These are phyloP conservation scores for Chalcosyrphus nemorum DNA, from an alignment of 2,888 invertebrate genomes.

Conservation along the genomic window DNA sequence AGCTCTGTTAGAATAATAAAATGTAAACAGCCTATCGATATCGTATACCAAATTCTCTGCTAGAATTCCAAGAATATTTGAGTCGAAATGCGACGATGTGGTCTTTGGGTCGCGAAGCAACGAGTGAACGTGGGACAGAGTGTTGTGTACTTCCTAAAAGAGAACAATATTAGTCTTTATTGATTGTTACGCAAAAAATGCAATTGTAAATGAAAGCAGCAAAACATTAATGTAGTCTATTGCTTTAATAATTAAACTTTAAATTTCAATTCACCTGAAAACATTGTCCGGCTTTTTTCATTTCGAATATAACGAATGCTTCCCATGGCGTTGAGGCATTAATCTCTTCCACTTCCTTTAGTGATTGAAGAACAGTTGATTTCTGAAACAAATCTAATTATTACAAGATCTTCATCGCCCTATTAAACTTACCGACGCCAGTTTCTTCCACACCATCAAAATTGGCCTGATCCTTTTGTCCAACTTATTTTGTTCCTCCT, in stretches of 20 bases:
- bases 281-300: constrained; percentile 77
- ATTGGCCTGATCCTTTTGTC: constrained; percentile 87
- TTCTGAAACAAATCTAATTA: constrained; percentile 73
- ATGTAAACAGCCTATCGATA: too few relatives aligned
- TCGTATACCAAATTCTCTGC: constrained; percentile 78
- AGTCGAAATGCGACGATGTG: constrained; percentile 74
- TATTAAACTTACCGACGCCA: constrained; percentile 82
- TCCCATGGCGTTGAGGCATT: constrained; percentile 77
- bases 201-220: too few relatives aligned
- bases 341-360: constrained; percentile 73
- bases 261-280: constrained; percentile 76
- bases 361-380: constrained; percentile 75
- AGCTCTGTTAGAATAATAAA: not conserved
- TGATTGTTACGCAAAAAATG: too few relatives aligned
- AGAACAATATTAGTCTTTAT: too few relatives aligned
- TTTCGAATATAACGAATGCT: constrained; percentile 79
- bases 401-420: not conserved
- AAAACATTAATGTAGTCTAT: too few relatives aligned
- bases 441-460: constrained; percentile 92
- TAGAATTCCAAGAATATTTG: constrained; percentile 75
- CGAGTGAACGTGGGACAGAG: constrained; percentile 77
- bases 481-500: constrained; percentile 79
- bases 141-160: constrained; percentile 78
- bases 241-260: too few relatives aligned
- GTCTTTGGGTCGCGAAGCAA: constrained; percentile 76